Conservation (phyloP, 2,888 invertebrate genomes). For the Caenorhabditis afra region DNA sequence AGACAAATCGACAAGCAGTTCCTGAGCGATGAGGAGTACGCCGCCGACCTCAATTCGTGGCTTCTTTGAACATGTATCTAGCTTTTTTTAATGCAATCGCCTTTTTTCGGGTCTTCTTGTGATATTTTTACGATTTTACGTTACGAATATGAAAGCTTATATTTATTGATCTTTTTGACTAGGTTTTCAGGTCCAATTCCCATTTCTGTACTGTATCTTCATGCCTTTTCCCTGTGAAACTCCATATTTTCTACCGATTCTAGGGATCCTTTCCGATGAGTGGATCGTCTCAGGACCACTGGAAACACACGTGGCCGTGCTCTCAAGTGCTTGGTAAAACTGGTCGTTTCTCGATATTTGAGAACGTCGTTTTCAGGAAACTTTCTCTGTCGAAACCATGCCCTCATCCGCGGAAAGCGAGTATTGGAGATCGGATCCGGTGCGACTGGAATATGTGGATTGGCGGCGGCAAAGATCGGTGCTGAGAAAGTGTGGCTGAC, state of each 20-base stretch:
- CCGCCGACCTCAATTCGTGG: slow-evolving; percentile 70
- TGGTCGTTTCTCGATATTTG: slow-evolving; percentile 4
- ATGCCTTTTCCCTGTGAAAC: no score
- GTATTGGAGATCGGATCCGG: slow-evolving; percentile 75
- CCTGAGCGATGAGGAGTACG: slow-evolving; percentile 70
- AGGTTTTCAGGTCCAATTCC: no score
- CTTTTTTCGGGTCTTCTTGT: neutral
- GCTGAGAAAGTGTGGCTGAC: slow-evolving; percentile 70
- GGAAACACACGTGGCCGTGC: slow-evolving; percentile 74
- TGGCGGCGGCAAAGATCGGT: slow-evolving; percentile 69
- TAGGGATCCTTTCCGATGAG: neutral
- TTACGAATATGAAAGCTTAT: no score
- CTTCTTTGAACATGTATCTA: slow-evolving; percentile 21
- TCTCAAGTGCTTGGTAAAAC: slow-evolving; percentile 63
- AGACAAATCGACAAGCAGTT: slow-evolving; percentile 73
- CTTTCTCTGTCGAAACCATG: slow-evolving; percentile 63
- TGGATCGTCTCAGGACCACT: slow-evolving; percentile 47
- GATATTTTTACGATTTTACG: neutral
- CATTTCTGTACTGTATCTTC: neutral
- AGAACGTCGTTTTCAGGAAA: slow-evolving; percentile 51
- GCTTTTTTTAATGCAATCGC: neutral
- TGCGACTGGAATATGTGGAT: slow-evolving; percentile 69
- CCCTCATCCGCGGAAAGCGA: slow-evolving; percentile 46
- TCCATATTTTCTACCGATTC: no score
- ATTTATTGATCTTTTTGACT: no score